Conservation (phyloP, 2,888 invertebrate species). For the Caenorhabditis japonica region DNA sequence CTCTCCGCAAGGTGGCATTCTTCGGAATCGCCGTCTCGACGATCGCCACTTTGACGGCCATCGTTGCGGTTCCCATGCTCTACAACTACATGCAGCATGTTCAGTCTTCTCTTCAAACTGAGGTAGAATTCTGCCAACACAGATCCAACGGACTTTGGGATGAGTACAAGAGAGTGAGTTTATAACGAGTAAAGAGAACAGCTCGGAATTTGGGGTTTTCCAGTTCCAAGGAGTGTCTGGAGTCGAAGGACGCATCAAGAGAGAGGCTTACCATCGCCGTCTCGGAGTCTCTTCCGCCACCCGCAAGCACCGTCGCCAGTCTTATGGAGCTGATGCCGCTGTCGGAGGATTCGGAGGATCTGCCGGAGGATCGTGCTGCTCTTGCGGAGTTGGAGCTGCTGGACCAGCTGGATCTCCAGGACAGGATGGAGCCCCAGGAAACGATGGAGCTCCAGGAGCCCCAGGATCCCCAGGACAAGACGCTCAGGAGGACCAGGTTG, state of each 20-base stretch:
- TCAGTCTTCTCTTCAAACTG: conserved; percentile 73
- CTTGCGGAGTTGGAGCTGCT: conserved; percentile 62
- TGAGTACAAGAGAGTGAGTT: conserved; percentile 61
- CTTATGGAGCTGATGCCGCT: conserved; percentile 50
- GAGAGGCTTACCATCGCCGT: conserved; percentile 47
- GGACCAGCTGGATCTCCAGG: conserved; percentile 56
- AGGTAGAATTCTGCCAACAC: conserved; percentile 68
- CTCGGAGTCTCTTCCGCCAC: conserved; percentile 46
- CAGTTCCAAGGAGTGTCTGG: conserved; percentile 53
- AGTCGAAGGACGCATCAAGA: conserved; percentile 56
- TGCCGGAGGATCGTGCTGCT: conserved; percentile 60
- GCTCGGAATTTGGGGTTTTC: too few relatives aligned
- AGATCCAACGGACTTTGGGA: conserved; percentile 66
- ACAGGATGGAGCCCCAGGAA: conserved; percentile 51
- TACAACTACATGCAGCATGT: conserved; percentile 77
- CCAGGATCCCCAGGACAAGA: conserved; percentile 51
- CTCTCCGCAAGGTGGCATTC: conserved; percentile 60
- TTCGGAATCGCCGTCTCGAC: conserved; percentile 57
- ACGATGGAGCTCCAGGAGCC: conserved; percentile 61
- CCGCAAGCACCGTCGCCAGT: conserved; percentile 44
- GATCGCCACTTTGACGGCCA: conserved; percentile 74
- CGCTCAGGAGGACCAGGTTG: conserved; percentile 39
- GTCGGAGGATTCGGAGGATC: conserved; percentile 55
- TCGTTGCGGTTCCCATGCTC: conserved; percentile 76
- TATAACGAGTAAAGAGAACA: too few relatives aligned